Percentiles rank a stretch among this genome's conserved stretches.
These are phyloP conservation scores for Uloborus diversus DNA, from an alignment of 1,140 invertebrate species.

Conservation along the genomic window DNA sequence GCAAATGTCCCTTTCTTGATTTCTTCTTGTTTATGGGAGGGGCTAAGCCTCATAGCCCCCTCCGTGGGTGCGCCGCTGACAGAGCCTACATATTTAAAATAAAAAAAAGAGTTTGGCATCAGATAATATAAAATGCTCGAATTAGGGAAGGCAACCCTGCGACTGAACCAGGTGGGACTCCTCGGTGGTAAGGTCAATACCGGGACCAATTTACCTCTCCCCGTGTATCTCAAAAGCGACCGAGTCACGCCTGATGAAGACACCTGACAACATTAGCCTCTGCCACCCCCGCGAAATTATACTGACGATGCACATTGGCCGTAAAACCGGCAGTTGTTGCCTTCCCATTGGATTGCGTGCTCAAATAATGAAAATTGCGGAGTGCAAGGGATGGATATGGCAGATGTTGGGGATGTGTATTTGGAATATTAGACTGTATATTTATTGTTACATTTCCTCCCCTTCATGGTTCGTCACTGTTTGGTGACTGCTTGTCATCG, in stretches of 20 bases:
- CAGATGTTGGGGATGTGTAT: slow-evolving; percentile 29
- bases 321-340: slow-evolving; percentile 9
- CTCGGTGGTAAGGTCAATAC: slow-evolving; percentile 18
- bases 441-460: slow-evolving; percentile 41
- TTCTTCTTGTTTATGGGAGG: no score
- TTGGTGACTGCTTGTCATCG: slow-evolving; percentile 53
- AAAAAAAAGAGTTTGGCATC: no score
- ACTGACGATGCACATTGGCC: slow-evolving; percentile 13
- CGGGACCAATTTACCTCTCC: background rate
- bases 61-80: no score
- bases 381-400: slow-evolving; percentile 25
- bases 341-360: slow-evolving; percentile 40
- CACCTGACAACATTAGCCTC: slow-evolving; percentile 43
- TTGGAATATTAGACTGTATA: slow-evolving; percentile 29
- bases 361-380: background rate
- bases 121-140: no score
- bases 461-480: slow-evolving; percentile 24
- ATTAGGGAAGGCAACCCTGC: no score
- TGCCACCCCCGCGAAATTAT: slow-evolving; percentile 27
- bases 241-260: slow-evolving; percentile 53
- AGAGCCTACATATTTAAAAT: no score
- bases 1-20: no score
- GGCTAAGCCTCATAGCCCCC: no score
- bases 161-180: slow-evolving; percentile 31
- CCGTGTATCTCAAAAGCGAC: slow-evolving; percentile 28